Conservation (phyloP, 2,113 vertebrate genomes). For the Zosterops pallidus region DNA sequence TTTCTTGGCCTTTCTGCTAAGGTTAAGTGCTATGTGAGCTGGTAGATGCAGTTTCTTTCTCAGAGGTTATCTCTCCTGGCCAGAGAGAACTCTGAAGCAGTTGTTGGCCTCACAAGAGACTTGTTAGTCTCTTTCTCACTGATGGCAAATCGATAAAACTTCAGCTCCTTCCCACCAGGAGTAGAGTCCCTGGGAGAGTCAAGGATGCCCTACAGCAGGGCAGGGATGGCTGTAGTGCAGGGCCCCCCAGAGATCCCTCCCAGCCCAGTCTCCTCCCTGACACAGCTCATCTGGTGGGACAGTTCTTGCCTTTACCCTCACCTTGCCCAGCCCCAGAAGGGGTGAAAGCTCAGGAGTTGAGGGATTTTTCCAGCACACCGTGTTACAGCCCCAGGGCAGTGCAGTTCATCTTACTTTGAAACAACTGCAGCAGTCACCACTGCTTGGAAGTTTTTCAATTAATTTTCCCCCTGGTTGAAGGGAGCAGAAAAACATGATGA, state of each 20-base stretch:
- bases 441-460: not conserved
- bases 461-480: not conserved
- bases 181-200: not conserved
- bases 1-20: conserved; percentile 18
- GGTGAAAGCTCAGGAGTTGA: not conserved
- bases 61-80: not conserved
- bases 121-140: not conserved
- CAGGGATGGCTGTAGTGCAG: not conserved
- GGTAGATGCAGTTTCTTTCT: not conserved
- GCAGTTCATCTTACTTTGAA: not conserved
- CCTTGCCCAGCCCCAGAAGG: not conserved
- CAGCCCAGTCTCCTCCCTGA: not conserved
- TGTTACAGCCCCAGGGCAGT: not conserved
- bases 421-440: not conserved
- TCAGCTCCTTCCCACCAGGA: not conserved
- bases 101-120: not conserved
- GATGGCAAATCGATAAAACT: not conserved
- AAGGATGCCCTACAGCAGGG: not conserved
- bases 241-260: not conserved
- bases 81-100: not conserved
- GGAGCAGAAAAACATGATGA: not conserved
- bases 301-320: not conserved
- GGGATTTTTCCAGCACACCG: not conserved
- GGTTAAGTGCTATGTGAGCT: not conserved
- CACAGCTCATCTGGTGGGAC: rapidly evolving